Evolutionary conservation across 2,888 invertebrate species (phyloP).

Genomic region (Netelia fuscicornis): DNA sequence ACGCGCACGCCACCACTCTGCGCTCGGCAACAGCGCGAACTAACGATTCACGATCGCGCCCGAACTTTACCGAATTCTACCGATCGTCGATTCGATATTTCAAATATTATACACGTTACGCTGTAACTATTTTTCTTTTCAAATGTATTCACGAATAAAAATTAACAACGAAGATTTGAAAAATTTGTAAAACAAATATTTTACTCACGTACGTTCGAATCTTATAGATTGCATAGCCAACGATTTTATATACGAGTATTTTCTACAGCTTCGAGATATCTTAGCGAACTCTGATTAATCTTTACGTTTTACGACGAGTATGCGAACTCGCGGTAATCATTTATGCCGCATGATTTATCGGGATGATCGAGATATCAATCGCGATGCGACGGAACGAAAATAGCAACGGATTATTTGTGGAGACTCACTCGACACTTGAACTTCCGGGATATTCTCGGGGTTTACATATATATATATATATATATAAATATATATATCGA

Average conservation of each 20-base stretch:
- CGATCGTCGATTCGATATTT: conserved; percentile 25
- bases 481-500: neutral
- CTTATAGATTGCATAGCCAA: neutral
- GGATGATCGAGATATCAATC: conserved; percentile 19
- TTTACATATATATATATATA: neutral
- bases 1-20: conserved; percentile 5
- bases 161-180: neutral
- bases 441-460: neutral
- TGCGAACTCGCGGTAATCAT: neutral
- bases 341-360: conserved; percentile 5
- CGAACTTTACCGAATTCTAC: conserved; percentile 31
- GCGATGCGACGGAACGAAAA: conserved; percentile 26
- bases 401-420: conserved; percentile 32
- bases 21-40: conserved; percentile 12
- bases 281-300: neutral
- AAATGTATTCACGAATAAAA: neutral
- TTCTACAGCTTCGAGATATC: neutral
- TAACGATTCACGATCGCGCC: neutral
- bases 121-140: too few relatives aligned
- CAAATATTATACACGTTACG: neutral
- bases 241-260: too few relatives aligned
- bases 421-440: conserved; percentile 8
- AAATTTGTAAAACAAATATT: too few relatives aligned
- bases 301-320: neutral
- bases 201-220: neutral